phyloP scores from a whole-genome alignment of 2,888 invertebrate genomes.

The Drosophila vallismaia region DNA sequence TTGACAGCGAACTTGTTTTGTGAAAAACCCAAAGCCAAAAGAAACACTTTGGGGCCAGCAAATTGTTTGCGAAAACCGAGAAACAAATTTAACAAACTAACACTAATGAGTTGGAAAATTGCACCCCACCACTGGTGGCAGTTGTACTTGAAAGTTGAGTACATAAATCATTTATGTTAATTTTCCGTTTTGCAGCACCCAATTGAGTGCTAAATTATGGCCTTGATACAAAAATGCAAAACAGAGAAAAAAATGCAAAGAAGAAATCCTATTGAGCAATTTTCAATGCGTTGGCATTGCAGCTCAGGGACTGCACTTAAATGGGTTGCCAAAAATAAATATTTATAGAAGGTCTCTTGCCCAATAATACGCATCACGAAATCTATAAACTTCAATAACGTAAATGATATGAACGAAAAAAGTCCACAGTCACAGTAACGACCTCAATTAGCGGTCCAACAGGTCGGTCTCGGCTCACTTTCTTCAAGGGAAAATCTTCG shows the following conservation, averaged over 20 bases:
- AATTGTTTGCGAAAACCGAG: constrained; percentile 47
- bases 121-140: constrained; percentile 32
- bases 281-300: constrained; percentile 56
- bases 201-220: constrained; percentile 62
- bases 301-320: constrained; percentile 68
- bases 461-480: constrained; percentile 43
- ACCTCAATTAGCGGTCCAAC: constrained; percentile 60
- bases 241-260: constrained; percentile 16
- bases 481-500: constrained; percentile 64
- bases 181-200: constrained; percentile 46
- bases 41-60: constrained; percentile 22
- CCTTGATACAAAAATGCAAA: constrained; percentile 44
- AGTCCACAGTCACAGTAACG: constrained; percentile 40
- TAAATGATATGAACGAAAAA: constrained; percentile 23
- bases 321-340: constrained; percentile 53
- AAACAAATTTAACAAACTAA: constrained; percentile 44
- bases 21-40: constrained; percentile 14
- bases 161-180: constrained; percentile 69
- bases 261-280: constrained; percentile 50
- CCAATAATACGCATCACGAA: constrained; percentile 57
- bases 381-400: constrained; percentile 49
- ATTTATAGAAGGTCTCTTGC: constrained; percentile 39
- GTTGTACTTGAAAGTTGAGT: constrained; percentile 51
- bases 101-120: constrained; percentile 72
- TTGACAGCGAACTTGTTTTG: constrained; percentile 34